Evolutionary conservation across 2,113 vertebrate species (phyloP), one percentile per base, ranked within the genome.

Genomic region (Podilymbus podiceps): DNA sequence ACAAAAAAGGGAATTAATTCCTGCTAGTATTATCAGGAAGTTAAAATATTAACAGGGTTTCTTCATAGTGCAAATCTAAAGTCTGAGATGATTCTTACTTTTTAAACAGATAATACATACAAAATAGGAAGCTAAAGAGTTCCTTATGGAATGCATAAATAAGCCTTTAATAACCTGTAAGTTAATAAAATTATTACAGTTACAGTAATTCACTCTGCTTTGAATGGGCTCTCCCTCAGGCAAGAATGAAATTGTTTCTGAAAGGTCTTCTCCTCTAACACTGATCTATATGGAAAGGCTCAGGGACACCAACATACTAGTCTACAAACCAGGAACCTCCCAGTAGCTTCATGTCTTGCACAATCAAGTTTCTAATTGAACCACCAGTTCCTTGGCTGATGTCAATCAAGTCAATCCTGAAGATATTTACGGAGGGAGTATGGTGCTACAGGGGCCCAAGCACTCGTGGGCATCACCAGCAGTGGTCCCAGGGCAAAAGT

Each of bases 201-300:
- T 50, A 63, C 12, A 83, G 20, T 35, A 59, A 81, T 89, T 87
- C 55, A 6, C 31, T 69, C 12, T 74, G 19, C 31, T 92, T 80
- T 89, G 84, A 49, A 66, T 31, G 15, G 21, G 6, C 12, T 69
- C 11, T 86, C 35, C 93, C 27, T 81, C 35, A 66, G 38, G 40
- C 46, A 44, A 71, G 21, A 77, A 20, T 1, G 1, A 74, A 74
- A 77, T 33, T 22, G 7, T 73, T 91, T 69, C 67, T 0, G 0
- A 53, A 73, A 24, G n/a, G 8, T 16, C 52, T 30, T 64, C 18
- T 81, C 12, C 12, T 3, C 1, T 28, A 46, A 33, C 47, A 78
- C 15, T 84, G 14, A 11, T 4, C 11, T 24, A 20, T 3, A 1
- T 46, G 23, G 42, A 78, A 78, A 69, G 13, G 22, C 47, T 81